phyloP scores from a whole-genome alignment of 1,140 invertebrate genomes.

The Melitaea cinxia region DNA sequence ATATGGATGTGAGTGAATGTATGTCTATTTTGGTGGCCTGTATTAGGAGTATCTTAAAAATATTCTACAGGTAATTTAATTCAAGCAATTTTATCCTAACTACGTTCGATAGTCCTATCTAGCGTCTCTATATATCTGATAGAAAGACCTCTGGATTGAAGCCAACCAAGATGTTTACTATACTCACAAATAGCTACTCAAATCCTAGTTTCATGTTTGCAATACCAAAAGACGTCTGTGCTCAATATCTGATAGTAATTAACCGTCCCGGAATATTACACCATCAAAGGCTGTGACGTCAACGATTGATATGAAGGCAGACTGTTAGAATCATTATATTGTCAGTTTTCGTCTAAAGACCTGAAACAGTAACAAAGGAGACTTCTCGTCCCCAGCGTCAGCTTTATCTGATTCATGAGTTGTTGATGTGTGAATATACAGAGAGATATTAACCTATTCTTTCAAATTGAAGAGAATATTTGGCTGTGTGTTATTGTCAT shows the following conservation, averaged over 20 bases:
- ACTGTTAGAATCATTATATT: conserved; percentile 25
- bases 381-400: conserved; percentile 12
- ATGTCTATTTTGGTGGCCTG: no score
- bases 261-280: conserved; percentile 46
- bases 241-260: conserved; percentile 57
- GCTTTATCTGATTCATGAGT: conserved; percentile 8
- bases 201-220: conserved; percentile 55
- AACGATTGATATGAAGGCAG: conserved; percentile 35
- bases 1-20: no score
- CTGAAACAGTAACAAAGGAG: conserved; percentile 24
- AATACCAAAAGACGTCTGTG: conserved; percentile 52
- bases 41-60: no score
- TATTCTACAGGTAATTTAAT: no score
- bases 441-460: neutral
- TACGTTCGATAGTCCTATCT: no score
- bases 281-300: conserved; percentile 39
- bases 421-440: neutral
- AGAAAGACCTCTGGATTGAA: conserved; percentile 67
- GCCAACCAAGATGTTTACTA: conserved; percentile 76
- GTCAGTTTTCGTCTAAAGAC: conserved; percentile 16
- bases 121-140: conserved; percentile 35
- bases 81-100: no score
- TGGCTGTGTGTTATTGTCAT: no score
- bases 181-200: conserved; percentile 69
- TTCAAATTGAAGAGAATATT: no score